Evolutionary conservation across 2,113 vertebrate genomes (phyloP).

Genomic region (Varanus salvator): DNA sequence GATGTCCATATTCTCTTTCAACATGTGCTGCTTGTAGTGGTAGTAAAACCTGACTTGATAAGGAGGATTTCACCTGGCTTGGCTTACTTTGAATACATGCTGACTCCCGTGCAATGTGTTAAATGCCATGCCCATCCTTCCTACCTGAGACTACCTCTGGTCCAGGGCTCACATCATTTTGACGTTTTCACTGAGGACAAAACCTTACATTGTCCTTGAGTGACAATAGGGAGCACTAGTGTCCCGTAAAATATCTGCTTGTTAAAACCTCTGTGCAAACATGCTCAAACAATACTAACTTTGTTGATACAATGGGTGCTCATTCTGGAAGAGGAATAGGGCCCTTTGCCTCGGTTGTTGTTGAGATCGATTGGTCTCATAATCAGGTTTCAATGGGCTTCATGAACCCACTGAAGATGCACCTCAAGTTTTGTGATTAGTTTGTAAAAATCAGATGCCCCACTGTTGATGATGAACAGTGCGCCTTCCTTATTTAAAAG

Average conservation of each 20-base stretch:
- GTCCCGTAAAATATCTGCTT: not conserved
- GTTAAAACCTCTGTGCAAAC: not conserved
- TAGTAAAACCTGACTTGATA: not conserved
- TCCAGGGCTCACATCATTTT: not conserved
- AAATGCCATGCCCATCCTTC: not conserved
- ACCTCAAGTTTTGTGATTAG: not conserved
- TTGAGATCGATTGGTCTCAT: not conserved
- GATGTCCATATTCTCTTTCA: not conserved
- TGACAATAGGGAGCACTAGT: not conserved
- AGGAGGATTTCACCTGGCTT: not conserved
- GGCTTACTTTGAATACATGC: not conserved
- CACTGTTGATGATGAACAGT: not conserved
- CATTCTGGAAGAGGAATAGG: not conserved
- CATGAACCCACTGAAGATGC: fast-evolving
- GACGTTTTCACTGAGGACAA: not conserved
- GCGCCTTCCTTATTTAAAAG: not conserved
- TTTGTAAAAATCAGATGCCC: not conserved
- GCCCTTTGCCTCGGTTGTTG: not conserved
- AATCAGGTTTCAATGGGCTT: not conserved
- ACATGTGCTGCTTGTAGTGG: too few relatives aligned
- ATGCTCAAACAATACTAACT: not conserved
- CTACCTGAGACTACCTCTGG: not conserved
- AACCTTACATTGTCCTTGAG: not conserved
- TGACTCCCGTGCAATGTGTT: not conserved
- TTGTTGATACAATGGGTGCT: fast-evolving